Evolutionary conservation across 2,888 invertebrate genomes (phyloP).

Genomic region (Apamea sordens): DNA sequence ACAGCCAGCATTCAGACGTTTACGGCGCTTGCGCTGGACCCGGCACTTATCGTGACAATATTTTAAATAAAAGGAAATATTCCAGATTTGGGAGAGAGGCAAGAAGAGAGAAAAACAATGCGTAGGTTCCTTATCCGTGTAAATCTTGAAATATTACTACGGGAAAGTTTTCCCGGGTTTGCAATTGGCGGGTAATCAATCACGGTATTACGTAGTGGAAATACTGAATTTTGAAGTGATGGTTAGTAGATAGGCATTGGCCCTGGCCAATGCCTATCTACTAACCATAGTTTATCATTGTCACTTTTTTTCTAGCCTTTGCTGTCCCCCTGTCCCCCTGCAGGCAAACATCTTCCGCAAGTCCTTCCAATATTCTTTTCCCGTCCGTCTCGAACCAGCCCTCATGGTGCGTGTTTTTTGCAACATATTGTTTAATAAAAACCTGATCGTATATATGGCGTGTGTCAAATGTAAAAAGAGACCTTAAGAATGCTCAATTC

Average conservation of each 20-base stretch:
- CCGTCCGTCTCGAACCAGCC: background rate
- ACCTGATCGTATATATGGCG: too few relatives aligned
- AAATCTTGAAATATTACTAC: slow-evolving; percentile 16
- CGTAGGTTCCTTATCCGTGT: slow-evolving; percentile 6
- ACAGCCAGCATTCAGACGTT: slow-evolving; percentile 25
- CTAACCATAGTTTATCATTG: too few relatives aligned
- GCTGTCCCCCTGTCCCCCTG: too few relatives aligned
- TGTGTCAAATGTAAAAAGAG: too few relatives aligned
- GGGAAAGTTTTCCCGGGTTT: background rate
- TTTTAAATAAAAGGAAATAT: slow-evolving; percentile 32
- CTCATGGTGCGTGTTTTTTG: background rate
- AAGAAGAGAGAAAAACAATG: slow-evolving; percentile 17
- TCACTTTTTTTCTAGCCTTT: background rate
- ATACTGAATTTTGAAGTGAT: slow-evolving; percentile 2
- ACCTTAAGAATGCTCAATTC: too few relatives aligned
- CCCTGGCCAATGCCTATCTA: background rate
- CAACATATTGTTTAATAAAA: too few relatives aligned
- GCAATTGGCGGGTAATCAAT: background rate
- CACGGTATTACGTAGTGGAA: background rate
- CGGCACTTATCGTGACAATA: slow-evolving; percentile 41
- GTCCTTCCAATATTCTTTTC: too few relatives aligned
- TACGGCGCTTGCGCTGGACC: slow-evolving; percentile 21
- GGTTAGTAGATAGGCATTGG: too few relatives aligned
- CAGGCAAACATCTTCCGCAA: background rate
- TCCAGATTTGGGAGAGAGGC: slow-evolving; percentile 9